Conservation (phyloP, 37 sponge, comb jelly and placozoan genomes). For the Beroe ovata region DNA sequence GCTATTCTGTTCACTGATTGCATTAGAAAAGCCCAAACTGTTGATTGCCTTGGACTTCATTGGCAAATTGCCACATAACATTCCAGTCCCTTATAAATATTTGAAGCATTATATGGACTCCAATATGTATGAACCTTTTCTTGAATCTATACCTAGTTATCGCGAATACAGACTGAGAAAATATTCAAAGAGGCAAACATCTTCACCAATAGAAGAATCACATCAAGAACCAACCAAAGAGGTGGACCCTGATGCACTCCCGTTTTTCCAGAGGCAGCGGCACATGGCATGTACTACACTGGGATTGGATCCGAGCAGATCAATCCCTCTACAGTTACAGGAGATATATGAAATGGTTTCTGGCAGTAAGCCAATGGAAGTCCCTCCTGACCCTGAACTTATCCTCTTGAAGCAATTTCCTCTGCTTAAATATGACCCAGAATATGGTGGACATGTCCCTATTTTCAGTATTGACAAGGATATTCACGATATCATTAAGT, state of each 20-base stretch:
- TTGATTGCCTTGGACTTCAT: slow-evolving; percentile 39
- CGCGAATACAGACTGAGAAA: not conserved
- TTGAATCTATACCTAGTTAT: not conserved
- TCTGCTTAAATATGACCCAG: slow-evolving; percentile 12
- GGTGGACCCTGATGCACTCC: slow-evolving; percentile 10
- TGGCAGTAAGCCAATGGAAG: not conserved
- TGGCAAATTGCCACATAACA: slow-evolving; percentile 7
- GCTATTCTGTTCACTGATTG: slow-evolving; percentile 30
- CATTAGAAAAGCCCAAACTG: slow-evolving; percentile 53
- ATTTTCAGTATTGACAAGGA: slow-evolving; percentile 1
- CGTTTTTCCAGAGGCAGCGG: slow-evolving; percentile 6
- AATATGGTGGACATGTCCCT: slow-evolving; percentile 44
- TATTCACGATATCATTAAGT: not conserved
- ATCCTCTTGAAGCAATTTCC: slow-evolving; percentile 7
- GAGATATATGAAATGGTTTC: not conserved
- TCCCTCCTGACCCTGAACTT: slow-evolving; percentile 9
- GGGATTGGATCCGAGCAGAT: slow-evolving; percentile 27
- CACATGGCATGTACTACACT: not conserved
- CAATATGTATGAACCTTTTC: slow-evolving; percentile 46
- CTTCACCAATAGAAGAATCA: not conserved
- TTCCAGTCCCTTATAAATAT: slow-evolving; percentile 59
- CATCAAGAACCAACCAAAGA: not conserved
- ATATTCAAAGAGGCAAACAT: not conserved
- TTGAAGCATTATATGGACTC: slow-evolving; percentile 7
- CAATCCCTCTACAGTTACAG: not conserved